Evolutionary conservation across 2,797 vertebrate species (phyloP).

Genomic region (Gymnothorax javanicus): DNA sequence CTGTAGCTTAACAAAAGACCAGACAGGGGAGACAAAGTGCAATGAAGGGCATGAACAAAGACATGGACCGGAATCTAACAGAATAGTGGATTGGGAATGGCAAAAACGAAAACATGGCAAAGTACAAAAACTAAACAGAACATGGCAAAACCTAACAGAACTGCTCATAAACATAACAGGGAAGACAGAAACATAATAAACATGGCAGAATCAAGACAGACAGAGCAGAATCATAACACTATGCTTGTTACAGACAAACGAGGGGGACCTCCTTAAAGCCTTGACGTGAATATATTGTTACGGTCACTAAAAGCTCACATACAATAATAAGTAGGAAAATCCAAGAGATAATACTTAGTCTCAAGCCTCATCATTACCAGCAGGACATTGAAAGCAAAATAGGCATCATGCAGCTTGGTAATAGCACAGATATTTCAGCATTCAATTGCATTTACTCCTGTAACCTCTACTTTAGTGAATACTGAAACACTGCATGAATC

Average conservation of each 20-base stretch:
- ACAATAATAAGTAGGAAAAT: neutral
- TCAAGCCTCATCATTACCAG: neutral
- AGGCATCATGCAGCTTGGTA: neutral
- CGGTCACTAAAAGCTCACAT: neutral
- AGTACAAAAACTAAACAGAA: too few species aligned
- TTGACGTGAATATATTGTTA: neutral
- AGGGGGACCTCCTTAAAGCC: neutral
- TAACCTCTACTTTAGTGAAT: neutral
- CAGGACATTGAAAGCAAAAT: neutral
- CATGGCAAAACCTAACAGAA: too few species aligned
- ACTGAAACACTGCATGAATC: neutral
- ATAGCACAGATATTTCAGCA: neutral
- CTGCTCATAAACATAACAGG: too few species aligned
- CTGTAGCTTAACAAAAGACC: too few species aligned
- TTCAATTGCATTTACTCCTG: neutral
- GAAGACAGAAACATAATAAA: too few species aligned
- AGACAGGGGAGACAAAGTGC: too few species aligned
- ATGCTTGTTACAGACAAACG: neutral
- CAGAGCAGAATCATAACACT: too few species aligned
- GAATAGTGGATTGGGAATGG: too few species aligned
- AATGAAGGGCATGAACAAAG: too few species aligned
- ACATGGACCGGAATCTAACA: too few species aligned
- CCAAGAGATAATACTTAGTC: neutral
- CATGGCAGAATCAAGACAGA: too few species aligned
- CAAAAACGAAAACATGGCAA: too few species aligned